Conservation (phyloP, 2,888 invertebrate species). For the Platycheirus rosarum region DNA sequence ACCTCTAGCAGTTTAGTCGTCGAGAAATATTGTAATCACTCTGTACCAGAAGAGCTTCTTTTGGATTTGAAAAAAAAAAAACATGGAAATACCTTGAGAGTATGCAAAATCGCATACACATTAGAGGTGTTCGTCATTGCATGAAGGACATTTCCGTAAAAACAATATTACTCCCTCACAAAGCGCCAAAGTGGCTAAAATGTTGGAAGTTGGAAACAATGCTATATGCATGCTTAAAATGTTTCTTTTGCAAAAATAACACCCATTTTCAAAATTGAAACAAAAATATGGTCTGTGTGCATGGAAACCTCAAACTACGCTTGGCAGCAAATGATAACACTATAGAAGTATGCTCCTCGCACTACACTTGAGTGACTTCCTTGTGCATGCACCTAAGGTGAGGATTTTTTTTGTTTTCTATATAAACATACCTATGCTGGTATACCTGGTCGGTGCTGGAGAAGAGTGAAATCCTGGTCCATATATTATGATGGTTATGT, state of each 20-base stretch:
- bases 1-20: no score
- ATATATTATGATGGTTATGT: constrained; percentile 40
- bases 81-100: constrained; percentile 23
- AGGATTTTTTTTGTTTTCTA: constrained; percentile 33
- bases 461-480: constrained; percentile 17
- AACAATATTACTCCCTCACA: constrained; percentile 44
- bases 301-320: constrained; percentile 54
- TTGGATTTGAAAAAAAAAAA: no score
- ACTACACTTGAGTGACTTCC: constrained; percentile 66
- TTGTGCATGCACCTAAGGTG: constrained; percentile 45
- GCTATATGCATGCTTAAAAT: neutral
- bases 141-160: constrained; percentile 62
- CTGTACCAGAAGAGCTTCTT: no score
- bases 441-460: constrained; percentile 1
- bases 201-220: constrained; percentile 57
- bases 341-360: constrained; percentile 30
- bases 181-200: constrained; percentile 59
- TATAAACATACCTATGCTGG: no score
- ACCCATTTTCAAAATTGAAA: constrained; percentile 47
- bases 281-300: constrained; percentile 33
- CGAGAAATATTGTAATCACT: no score
- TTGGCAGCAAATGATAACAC: constrained; percentile 48
- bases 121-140: constrained; percentile 17
- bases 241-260: constrained; percentile 51
- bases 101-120: constrained; percentile 2